Percentiles rank a stretch among this genome's conserved stretches.
Evolutionary conservation across 2,113 vertebrate genomes (phyloP).

Genomic region (Rhinopithecus roxellana): DNA sequence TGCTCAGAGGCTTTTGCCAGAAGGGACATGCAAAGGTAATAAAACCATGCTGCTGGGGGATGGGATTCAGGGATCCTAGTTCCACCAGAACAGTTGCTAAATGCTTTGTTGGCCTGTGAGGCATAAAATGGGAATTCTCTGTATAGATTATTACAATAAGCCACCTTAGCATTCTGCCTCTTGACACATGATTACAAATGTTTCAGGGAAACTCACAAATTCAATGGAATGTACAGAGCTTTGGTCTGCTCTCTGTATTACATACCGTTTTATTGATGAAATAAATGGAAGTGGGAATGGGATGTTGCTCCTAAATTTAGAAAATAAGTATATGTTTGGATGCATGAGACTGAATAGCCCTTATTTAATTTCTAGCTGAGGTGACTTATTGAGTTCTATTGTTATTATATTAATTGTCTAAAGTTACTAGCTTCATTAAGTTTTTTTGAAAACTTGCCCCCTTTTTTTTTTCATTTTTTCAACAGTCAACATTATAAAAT

Average conservation of each 20-base stretch:
- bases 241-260: not conserved
- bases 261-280: not conserved
- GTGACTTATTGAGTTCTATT: not conserved
- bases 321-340: not conserved
- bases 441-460: not conserved
- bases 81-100: not conserved
- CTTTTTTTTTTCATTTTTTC: conserved; percentile 49
- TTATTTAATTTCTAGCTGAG: not conserved
- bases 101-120: not conserved
- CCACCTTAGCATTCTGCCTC: not conserved
- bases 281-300: not conserved
- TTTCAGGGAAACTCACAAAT: not conserved
- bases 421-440: not conserved
- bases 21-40: not conserved
- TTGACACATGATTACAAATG: not conserved
- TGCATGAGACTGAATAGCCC: not conserved
- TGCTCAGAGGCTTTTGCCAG: not conserved
- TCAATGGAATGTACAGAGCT: not conserved
- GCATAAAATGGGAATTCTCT: not conserved
- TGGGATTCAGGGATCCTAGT: not conserved
- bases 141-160: not conserved
- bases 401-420: conserved; percentile 37
- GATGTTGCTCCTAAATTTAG: not conserved
- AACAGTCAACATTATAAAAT: conserved; percentile 44
- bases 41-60: not conserved